Conservation (phyloP, 2,888 invertebrate genomes). For the Ischnura elegans region DNA sequence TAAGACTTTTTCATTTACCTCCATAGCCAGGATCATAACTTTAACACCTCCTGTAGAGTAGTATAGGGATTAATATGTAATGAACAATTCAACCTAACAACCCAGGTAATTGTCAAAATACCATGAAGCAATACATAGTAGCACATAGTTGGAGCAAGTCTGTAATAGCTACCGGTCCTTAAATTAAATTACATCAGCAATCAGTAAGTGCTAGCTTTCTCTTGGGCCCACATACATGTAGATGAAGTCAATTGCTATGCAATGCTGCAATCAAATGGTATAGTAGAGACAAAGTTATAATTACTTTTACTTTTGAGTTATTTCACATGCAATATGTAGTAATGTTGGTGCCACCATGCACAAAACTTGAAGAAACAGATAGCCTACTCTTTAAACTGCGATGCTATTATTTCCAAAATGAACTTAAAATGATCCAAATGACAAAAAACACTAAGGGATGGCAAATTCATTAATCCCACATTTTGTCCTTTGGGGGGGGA, state of each 20-base stretch:
- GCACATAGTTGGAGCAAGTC: conserved; percentile 1
- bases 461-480: neutral
- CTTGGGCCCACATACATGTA: conserved; percentile 56
- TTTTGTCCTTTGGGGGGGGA: neutral
- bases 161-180: conserved; percentile 44
- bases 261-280: conserved; percentile 59
- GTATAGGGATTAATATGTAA: conserved; percentile 50
- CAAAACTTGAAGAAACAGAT: neutral
- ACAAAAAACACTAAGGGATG: neutral
- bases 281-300: conserved; percentile 20
- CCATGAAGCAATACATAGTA: neutral
- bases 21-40: conserved; percentile 59
- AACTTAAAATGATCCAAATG: neutral
- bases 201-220: conserved; percentile 16
- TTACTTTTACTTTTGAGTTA: neutral
- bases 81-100: conserved; percentile 1
- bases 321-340: conserved; percentile 38
- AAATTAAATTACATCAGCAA: conserved; percentile 37
- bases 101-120: conserved; percentile 7
- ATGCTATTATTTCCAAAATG: neutral
- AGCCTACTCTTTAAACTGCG: neutral
- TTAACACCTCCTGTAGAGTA: conserved; percentile 63
- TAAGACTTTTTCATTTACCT: neutral
- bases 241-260: conserved; percentile 40
- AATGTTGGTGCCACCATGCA: conserved; percentile 7